Conservation (phyloP, 2,888 invertebrate species). For the Actias luna region DNA sequence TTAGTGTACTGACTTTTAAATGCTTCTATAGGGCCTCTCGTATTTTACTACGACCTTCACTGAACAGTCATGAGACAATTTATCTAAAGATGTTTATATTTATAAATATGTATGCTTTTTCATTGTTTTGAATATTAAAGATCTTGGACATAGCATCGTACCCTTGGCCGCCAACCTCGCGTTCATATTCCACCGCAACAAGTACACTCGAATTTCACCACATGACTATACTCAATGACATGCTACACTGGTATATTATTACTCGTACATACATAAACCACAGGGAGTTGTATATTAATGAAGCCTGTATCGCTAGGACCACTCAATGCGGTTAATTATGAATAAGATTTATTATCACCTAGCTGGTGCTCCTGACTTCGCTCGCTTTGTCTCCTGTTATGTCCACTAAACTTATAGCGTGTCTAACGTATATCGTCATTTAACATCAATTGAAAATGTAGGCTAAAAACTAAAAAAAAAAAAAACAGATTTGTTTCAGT, state of each 20-base stretch:
- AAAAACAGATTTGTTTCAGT: no score
- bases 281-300: constrained; percentile 11
- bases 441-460: no score
- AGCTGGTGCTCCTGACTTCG: no score
- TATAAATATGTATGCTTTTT: neutral
- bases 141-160: constrained; percentile 13
- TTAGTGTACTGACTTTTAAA: no score
- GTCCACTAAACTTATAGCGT: no score
- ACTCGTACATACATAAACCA: constrained; percentile 16
- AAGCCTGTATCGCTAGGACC: neutral
- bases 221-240: constrained; percentile 30
- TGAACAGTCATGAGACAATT: no score
- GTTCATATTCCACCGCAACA: constrained; percentile 26
- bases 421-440: no score
- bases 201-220: constrained; percentile 33
- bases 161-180: constrained; percentile 18
- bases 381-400: no score
- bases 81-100: neutral
- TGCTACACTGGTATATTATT: constrained; percentile 15
- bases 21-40: no score
- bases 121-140: neutral
- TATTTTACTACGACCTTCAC: no score
- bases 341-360: neutral
- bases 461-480: no score
- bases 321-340: neutral